These are phyloP conservation scores for Ernsta delagoae DNA, from an alignment of 2,888 invertebrate genomes.

Conservation along the genomic window DNA sequence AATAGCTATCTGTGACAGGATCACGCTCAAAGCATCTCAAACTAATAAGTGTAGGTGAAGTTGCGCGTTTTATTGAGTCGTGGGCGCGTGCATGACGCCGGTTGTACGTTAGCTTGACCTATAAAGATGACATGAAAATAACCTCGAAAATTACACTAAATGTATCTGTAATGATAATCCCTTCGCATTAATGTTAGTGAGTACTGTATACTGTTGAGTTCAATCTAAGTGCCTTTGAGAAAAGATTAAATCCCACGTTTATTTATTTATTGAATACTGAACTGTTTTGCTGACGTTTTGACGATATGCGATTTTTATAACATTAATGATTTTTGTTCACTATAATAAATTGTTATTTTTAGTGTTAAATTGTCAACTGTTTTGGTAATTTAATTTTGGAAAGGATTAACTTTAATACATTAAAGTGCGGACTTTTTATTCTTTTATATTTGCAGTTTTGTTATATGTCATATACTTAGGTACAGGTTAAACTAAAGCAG, in stretches of 20 bases:
- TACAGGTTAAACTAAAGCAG: too few species aligned
- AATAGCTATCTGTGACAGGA: slow-evolving; percentile 17
- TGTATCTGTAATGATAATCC: slow-evolving; percentile 6
- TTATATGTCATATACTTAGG: too few species aligned
- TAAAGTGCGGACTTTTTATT: too few species aligned
- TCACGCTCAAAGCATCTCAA: slow-evolving; percentile 24
- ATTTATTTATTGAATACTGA: too few species aligned
- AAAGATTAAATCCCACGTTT: neutral
- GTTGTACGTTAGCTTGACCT: slow-evolving; percentile 56
- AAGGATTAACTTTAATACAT: too few species aligned
- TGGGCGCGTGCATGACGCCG: slow-evolving; percentile 56
- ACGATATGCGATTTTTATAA: too few species aligned
- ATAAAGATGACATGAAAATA: slow-evolving; percentile 54
- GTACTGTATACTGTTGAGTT: slow-evolving; percentile 3
- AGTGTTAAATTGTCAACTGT: too few species aligned
- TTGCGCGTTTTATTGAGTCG: slow-evolving; percentile 52
- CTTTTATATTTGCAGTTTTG: too few species aligned
- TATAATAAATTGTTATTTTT: too few species aligned
- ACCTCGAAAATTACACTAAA: slow-evolving; percentile 44
- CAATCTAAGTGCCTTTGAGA: neutral
- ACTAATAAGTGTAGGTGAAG: slow-evolving; percentile 51
- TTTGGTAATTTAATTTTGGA: too few species aligned
- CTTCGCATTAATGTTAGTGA: neutral
- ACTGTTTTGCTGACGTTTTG: neutral
- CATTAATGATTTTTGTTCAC: too few species aligned